Evolutionary conservation across 2,113 vertebrate species (phyloP).

Genomic region (Marmota monax): DNA sequence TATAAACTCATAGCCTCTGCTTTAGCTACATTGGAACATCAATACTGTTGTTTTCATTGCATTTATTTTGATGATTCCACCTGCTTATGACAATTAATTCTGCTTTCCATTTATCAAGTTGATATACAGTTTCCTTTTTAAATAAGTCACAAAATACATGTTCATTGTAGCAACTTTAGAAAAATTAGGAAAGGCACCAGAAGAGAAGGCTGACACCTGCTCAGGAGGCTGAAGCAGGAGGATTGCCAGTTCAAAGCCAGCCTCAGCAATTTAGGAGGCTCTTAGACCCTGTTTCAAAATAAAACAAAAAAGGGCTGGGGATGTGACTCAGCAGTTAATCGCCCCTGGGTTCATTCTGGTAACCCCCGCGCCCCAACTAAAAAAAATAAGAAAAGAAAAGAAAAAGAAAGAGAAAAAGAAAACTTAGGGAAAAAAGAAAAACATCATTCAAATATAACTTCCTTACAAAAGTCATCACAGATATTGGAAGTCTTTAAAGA

Average conservation of each 20-base stretch:
- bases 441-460: neutral
- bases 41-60: neutral
- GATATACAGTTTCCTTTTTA: conserved; percentile 1
- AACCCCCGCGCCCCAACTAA: too few species aligned
- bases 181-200: neutral
- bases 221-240: too few species aligned
- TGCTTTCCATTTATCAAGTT: conserved; percentile 21
- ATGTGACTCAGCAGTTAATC: too few species aligned
- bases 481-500: neutral
- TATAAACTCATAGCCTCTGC: neutral
- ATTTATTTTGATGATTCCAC: neutral
- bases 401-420: too few species aligned
- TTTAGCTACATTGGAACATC: neutral
- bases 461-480: neutral
- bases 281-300: too few species aligned
- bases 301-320: too few species aligned
- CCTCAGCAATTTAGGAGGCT: too few species aligned
- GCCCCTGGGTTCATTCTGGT: too few species aligned
- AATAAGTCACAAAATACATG: neutral
- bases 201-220: too few species aligned
- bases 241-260: too few species aligned
- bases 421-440: neutral
- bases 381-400: too few species aligned
- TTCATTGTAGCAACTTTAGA: conserved; percentile 6
- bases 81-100: neutral